Evolutionary conservation across 2,113 vertebrate species (phyloP), one percentile per base, ranked within the genome.

Genomic region (Terrapene triunguis): DNA sequence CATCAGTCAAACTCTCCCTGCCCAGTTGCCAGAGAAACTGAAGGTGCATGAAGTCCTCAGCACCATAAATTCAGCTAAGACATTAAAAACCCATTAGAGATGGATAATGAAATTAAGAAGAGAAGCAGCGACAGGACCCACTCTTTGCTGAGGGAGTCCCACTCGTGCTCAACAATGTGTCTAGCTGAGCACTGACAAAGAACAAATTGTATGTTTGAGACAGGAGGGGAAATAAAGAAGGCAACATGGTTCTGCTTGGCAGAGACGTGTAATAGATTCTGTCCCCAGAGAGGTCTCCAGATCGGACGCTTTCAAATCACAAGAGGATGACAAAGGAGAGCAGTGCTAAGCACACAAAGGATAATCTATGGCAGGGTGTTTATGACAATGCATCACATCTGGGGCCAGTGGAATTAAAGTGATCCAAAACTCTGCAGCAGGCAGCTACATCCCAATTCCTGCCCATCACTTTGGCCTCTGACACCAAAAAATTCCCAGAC

Each of bases 101-200:
- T 48, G 83, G 96, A 84, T 97, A 96, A 97, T 94, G 95, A 97
- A 98, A 97, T 97, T 93, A 97, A 97, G 95, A 89, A 88, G 84
- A 54, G 82, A 79, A 29, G 84, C 76, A 91, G 93, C 78, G 86
- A 95, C 57, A 89, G 85, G 93, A 96, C 85, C 42, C 79, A 50
- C 65, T 25, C 81, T 12, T 65, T 10, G 47, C 0, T 2, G 95
- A 80, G 69, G 89, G 86, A 93, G 80, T 84, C 94, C 96, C 95
- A 82, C 95, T 92, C 93, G 89, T 88, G 89, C 91, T 95, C 92
- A 87, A 91, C 92, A 88, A 42, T 3, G 82, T 3, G 74, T 81
- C 91, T 72, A 97, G 91, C 95, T 92, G 96, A 96, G 97, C 86
- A 82, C 69, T 0, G 0, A 65, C 89, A 86, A 94, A 94, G 93